Base-by-base conservation (phyloP, 1,140 invertebrate genomes). In the Tribolium madens region DNA sequence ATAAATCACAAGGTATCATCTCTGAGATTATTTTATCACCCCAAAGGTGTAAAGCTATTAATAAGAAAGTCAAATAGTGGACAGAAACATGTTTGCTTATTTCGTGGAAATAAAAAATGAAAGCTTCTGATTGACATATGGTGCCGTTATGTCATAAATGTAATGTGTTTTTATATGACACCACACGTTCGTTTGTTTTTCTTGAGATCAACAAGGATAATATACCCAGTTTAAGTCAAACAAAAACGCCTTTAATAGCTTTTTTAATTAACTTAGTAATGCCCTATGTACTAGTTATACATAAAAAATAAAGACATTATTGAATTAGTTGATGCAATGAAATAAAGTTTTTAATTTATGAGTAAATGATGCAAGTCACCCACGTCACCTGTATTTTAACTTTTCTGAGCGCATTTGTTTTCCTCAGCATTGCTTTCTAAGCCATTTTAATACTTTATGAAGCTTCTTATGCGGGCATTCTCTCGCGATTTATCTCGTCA, bases 71-170 rank as follows among this genome's bases (percentile, higher is more conserved):
- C 13, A 50, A 50, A 50, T 50, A 17, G n/a, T 42, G n/a, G 36
- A 42, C 9, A 42, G n/a, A 42, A 7, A 42, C 7, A 9, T 42
- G 36, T 42, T 42, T 42, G 36, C 9, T 42, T 42, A 42, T 42
- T 42, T 42, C 36, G 1, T 42, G 0, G 9, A 42, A 42, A 42
- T 9, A 50, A 50, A 57, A 18, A 57, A 17, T 14, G 14, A 57
- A 18, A 57, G 10, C 10, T 21, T 57, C 52, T 57, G 52, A n/a
- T 57, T 57, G 52, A 57, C 52, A 57, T 7, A 57, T 57, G 52
- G 13, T 57, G 52, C 52, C 10, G 52, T 57, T 57, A 26, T 57
- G 52, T 57, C 52, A 26, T 50, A 50, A 17, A 17, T 50, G 48
- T 50, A 50, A 50, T 17, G 48, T 14, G 13, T 15, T 50, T 42